A percentile compares a stretch with the other conserved stretches of the same genome.
Evolutionary conservation across 2,888 invertebrate genomes (phyloP).

Genomic region (Acanthoscelides obtectus): DNA sequence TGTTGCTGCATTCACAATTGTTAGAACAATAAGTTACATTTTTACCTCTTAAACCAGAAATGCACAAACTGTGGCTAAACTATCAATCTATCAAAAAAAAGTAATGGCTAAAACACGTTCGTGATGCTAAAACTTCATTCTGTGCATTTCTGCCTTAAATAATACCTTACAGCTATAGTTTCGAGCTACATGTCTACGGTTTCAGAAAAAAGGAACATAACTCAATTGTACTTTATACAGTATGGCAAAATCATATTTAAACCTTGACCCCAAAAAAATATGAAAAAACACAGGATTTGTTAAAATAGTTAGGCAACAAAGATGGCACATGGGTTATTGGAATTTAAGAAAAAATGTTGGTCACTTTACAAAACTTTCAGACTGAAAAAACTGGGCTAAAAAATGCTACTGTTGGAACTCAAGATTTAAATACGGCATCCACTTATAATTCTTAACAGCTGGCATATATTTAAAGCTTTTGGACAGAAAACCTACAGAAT

Average conservation of each 20-base stretch:
- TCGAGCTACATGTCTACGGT: background rate
- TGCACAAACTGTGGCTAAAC: background rate
- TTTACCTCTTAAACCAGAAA: background rate
- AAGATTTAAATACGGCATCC: background rate
- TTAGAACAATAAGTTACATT: background rate
- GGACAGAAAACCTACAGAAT: background rate
- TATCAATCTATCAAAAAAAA: no score
- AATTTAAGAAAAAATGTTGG: no score
- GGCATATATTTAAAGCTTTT: background rate
- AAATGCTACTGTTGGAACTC: background rate
- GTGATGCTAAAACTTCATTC: background rate
- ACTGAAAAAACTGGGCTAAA: no score
- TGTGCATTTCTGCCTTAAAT: background rate
- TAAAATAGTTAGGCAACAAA: no score
- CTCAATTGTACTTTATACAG: background rate
- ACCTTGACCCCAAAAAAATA: background rate
- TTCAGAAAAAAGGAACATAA: background rate
- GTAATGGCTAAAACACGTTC: background rate
- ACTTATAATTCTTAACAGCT: background rate
- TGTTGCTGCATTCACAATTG: background rate
- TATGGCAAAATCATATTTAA: background rate
- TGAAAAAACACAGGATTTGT: no score
- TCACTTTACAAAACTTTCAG: no score
- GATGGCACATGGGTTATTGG: no score
- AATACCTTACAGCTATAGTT: background rate